Base-by-base conservation (phyloP, 1,140 invertebrate genomes). In the Riptortus pedestris region DNA sequence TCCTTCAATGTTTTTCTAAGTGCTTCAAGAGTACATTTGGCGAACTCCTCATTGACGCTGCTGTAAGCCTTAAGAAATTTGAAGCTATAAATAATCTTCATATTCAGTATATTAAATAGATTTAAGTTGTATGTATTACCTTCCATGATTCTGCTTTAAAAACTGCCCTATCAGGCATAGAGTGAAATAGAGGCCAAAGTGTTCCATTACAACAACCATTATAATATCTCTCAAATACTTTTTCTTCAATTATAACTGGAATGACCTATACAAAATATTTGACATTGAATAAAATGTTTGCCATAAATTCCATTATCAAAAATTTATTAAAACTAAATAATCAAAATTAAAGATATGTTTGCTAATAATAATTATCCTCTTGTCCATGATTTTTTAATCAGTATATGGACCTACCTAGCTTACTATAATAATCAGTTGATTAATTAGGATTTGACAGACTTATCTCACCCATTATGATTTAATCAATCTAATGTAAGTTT, bases 121-220 rank as follows among this genome's bases (percentile, higher is more conserved):
- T 43, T 43, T 43, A 43, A 43, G n/a, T 43, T 11, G n/a, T 11
- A 11, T 43, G n/a, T 43, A 11, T 11, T 71, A 77, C 78, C 68
- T 81, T 80, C 90, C 90, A 94, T 68, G 90, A 83, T 51, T 91
- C 87, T 0, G 80, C 83, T 55, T 82, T 84, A 71, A 91, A 91
- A 22, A 83, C 83, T 5, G 87, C 87, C 63, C 83, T 71, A 66
- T 86, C 90, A 0, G 90, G 89, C 90, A 93, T 92, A 1, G 89
- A 93, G 71, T 93, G 91, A 70, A 93, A 93, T 1, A 93, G 76
- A 0, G 91, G 91, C 91, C 91, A 94, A 71, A 93, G 91, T 0
- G 88, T 91, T 4, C 86, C 90, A 72, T 94, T 94, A 72, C 90
- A 93, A 72, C 89, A 92, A 0, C 90, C 90, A 77, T 93, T 93